Percentiles rank a stretch among this genome's conserved stretches.
phyloP scores from a whole-genome alignment of 2,797 vertebrate species.

The Leptoclinus maculatus region DNA sequence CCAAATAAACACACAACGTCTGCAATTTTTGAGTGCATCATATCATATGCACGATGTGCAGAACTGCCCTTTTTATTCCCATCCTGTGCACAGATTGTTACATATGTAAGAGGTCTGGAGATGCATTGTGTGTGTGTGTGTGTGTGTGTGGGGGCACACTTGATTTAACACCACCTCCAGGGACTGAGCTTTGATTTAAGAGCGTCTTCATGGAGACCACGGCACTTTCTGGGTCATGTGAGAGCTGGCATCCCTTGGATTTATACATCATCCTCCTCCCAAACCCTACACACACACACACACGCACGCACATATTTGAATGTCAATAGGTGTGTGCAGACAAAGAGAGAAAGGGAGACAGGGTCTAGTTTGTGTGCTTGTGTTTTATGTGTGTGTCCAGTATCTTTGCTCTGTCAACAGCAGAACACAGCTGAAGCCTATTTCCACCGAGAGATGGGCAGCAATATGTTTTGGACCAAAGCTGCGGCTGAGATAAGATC shows the following conservation, averaged over 20 bases:
- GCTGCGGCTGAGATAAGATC: conserved; percentile 76
- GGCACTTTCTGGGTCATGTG: conserved; percentile 65
- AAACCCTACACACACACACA: neutral
- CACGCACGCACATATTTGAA: conserved; percentile 11
- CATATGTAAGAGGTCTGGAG: conserved; percentile 11
- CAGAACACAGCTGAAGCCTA: conserved; percentile 54
- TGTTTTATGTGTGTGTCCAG: conserved; percentile 22
- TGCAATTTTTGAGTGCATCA: conserved; percentile 1
- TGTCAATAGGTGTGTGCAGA: conserved; percentile 2
- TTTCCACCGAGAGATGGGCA: conserved; percentile 64
- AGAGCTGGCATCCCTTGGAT: conserved; percentile 55
- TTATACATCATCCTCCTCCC: conserved; percentile 28
- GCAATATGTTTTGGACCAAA: conserved; percentile 76
- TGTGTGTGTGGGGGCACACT: conserved; percentile 10
- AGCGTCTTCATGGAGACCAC: conserved; percentile 51
- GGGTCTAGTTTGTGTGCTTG: conserved; percentile 12
- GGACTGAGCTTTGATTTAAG: conserved; percentile 65
- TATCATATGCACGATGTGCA: conserved; percentile 16
- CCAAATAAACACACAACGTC: neutral
- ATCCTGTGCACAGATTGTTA: conserved; percentile 23
- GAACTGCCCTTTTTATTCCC: conserved; percentile 9
- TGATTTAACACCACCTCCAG: conserved; percentile 66
- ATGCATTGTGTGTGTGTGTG: conserved; percentile 9
- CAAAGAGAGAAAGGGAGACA: conserved; percentile 5
- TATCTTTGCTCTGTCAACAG: conserved; percentile 60